phyloP scores from a whole-genome alignment of 2,888 invertebrate species.

The Saturnia japonica region DNA sequence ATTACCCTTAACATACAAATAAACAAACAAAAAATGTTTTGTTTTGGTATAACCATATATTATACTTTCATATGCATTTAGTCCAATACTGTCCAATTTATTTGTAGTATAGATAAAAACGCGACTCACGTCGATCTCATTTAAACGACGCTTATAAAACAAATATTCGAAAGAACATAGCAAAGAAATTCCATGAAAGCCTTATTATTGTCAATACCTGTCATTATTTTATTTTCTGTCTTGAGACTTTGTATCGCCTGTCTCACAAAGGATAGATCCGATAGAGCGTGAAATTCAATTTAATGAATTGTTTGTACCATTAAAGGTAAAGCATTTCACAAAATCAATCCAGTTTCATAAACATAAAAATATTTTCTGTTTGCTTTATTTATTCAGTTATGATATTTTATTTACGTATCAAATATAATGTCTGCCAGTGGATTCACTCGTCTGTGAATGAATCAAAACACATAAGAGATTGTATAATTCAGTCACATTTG shows the following conservation, averaged over 20 bases:
- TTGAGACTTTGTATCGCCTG: background rate
- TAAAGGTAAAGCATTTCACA: slow-evolving; percentile 22
- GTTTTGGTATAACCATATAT: no score
- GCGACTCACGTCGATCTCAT: background rate
- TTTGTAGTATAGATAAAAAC: background rate
- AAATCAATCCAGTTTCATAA: background rate
- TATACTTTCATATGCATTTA: background rate
- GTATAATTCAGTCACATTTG: no score
- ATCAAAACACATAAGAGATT: no score
- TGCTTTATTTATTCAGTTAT: slow-evolving; percentile 7
- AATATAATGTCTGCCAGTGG: no score
- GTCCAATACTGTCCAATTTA: background rate
- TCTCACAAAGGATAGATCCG: background rate
- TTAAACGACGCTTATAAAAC: background rate
- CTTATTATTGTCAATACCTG: background rate
- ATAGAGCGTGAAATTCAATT: slow-evolving; percentile 24
- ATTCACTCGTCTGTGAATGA: no score
- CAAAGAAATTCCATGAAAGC: background rate
- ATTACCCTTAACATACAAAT: no score
- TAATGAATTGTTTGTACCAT: slow-evolving; percentile 30
- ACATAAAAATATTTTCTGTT: background rate
- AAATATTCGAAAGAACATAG: background rate
- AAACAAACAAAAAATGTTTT: no score
- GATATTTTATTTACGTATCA: background rate
- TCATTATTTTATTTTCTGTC: slow-evolving; percentile 12